Evolutionary conservation across 2,113 vertebrate genomes (phyloP).

Genomic region (Stigmatopora nigra): DNA sequence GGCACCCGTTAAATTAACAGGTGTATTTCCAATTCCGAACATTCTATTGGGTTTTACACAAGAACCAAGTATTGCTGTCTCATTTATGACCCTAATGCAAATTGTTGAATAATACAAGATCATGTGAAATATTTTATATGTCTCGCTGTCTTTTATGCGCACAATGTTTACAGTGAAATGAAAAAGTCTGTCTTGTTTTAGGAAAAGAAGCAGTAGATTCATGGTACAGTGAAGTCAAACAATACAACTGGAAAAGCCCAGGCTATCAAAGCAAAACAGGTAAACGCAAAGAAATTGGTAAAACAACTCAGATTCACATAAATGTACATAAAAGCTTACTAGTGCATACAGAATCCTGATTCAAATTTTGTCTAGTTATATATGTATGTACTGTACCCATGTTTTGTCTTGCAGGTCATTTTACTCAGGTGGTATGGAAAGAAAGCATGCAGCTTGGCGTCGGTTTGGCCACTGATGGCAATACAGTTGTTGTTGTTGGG

Average conservation of each 20-base stretch:
- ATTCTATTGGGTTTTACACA: neutral
- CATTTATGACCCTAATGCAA: neutral
- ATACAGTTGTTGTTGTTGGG: constrained; percentile 48
- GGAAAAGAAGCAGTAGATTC: constrained; percentile 53
- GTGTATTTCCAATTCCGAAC: constrained; percentile 16
- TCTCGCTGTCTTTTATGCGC: neutral
- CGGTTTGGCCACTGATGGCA: constrained; percentile 46
- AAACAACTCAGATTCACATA: neutral
- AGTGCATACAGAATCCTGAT: too few relatives aligned
- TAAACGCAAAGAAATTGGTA: constrained; percentile 11
- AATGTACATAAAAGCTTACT: neutral
- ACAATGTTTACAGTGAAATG: neutral
- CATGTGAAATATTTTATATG: neutral
- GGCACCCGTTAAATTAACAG: constrained; percentile 11
- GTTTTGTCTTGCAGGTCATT: constrained; percentile 55
- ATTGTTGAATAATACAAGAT: neutral
- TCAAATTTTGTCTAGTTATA: too few relatives aligned
- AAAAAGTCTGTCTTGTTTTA: constrained; percentile 7
- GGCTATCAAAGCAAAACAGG: constrained; percentile 29
- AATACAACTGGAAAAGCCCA: constrained; percentile 48
- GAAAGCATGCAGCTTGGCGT: constrained; percentile 50
- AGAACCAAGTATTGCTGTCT: neutral
- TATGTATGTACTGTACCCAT: neutral
- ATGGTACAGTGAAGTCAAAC: constrained; percentile 62
- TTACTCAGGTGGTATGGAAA: constrained; percentile 70